phyloP scores from a whole-genome alignment of 1,140 invertebrate species.

The Drosophila kanapiae region DNA sequence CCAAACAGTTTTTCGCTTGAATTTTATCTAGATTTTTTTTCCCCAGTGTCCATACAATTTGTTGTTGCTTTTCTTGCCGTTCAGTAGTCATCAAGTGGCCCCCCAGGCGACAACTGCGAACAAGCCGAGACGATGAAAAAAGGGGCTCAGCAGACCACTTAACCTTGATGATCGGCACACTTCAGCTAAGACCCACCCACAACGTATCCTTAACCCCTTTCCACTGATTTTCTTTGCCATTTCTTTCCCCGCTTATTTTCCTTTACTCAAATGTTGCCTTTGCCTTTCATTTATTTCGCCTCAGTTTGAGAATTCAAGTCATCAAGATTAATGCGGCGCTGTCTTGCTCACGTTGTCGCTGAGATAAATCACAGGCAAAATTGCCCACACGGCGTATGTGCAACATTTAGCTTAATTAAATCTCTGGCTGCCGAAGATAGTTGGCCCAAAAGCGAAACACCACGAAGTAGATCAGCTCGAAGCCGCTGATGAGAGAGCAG shows the following conservation, averaged over 20 bases:
- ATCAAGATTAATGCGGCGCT: conserved; percentile 49
- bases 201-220: conserved; percentile 6
- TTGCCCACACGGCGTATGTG: conserved; percentile 66
- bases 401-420: conserved; percentile 57
- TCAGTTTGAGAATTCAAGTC: conserved; percentile 36
- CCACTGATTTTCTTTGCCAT: neutral
- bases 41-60: conserved; percentile 4
- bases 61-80: conserved; percentile 22
- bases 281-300: conserved; percentile 28
- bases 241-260: neutral
- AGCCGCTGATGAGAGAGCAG: conserved; percentile 69
- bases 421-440: conserved; percentile 40
- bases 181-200: conserved; percentile 26
- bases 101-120: conserved; percentile 44
- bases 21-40: too few relatives aligned
- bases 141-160: conserved; percentile 52
- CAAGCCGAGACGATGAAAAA: conserved; percentile 47
- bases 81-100: conserved; percentile 53
- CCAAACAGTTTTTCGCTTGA: neutral
- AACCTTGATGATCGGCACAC: conserved; percentile 70
- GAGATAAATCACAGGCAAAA: conserved; percentile 64
- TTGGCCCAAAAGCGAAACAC: conserved; percentile 63
- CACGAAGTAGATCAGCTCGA: conserved; percentile 69
- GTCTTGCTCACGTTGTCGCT: conserved; percentile 50
- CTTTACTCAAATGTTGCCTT: conserved; percentile 1